These are phyloP conservation scores for Potamilus streckersoni DNA, from an alignment of 1,140 invertebrate species.

Conservation along the genomic window DNA sequence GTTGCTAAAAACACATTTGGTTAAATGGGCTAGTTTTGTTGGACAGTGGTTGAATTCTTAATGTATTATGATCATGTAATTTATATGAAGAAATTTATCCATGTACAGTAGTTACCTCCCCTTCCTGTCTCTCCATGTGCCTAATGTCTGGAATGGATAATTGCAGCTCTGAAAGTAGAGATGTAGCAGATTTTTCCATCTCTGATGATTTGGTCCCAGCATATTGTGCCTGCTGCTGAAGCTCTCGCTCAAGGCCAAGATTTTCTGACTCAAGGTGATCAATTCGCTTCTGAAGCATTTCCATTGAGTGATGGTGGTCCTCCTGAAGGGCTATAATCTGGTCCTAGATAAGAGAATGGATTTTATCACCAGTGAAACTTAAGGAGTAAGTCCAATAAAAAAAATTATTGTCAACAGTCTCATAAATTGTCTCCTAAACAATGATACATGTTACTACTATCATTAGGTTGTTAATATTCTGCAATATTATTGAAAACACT, in stretches of 20 bases:
- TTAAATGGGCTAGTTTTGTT: too few species aligned
- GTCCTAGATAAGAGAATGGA: slow-evolving; percentile 41
- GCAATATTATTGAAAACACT: too few species aligned
- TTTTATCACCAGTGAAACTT: too few species aligned
- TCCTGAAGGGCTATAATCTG: slow-evolving; percentile 57
- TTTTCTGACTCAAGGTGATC: slow-evolving; percentile 60
- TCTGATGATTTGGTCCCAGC: slow-evolving; percentile 32
- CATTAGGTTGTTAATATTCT: too few species aligned
- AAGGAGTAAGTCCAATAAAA: too few species aligned
- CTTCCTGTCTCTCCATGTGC: slow-evolving; percentile 65
- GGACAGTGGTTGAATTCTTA: too few species aligned
- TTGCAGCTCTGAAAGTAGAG: slow-evolving; percentile 16
- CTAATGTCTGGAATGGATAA: slow-evolving; percentile 47
- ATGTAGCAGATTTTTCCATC: slow-evolving; percentile 37
- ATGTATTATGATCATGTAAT: too few species aligned
- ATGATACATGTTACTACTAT: too few species aligned
- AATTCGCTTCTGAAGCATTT: slow-evolving; percentile 61
- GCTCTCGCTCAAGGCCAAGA: slow-evolving; percentile 55
- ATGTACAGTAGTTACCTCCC: slow-evolving; percentile 56
- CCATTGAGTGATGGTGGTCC: slow-evolving; percentile 52
- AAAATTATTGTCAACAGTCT: too few species aligned
- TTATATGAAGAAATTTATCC: too few species aligned
- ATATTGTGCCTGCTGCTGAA: slow-evolving; percentile 44
- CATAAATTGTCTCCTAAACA: too few species aligned
- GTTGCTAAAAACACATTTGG: too few species aligned